A percentile compares a stretch with the other conserved stretches of the same genome.
Evolutionary conservation across 2,888 invertebrate genomes (phyloP).

Genomic region (Thereva nobilitata): DNA sequence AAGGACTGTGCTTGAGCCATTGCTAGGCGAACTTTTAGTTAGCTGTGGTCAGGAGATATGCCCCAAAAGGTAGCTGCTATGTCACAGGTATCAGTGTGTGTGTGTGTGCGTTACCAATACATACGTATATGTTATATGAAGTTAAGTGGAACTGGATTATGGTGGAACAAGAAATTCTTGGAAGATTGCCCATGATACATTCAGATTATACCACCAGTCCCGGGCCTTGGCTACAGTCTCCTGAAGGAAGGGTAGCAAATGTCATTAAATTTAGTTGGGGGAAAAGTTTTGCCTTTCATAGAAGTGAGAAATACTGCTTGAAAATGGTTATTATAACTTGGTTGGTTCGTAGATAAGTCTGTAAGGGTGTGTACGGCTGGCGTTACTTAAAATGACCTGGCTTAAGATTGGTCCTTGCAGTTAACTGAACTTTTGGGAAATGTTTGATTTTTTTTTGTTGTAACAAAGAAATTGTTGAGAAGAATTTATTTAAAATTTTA

Average conservation of each 20-base stretch:
- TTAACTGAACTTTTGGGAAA: too few relatives aligned
- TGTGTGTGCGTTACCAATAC: background rate
- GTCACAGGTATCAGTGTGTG: background rate
- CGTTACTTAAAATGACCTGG: background rate
- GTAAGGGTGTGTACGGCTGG: background rate
- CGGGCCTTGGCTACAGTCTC: conserved; percentile 2
- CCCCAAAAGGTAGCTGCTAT: background rate
- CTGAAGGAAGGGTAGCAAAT: conserved; percentile 14
- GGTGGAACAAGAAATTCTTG: background rate
- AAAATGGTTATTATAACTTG: conserved; percentile 1
- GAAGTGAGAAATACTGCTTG: conserved; percentile 4
- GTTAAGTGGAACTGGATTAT: background rate
- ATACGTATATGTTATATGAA: background rate
- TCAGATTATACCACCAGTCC: conserved; percentile 22
- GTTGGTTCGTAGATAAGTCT: conserved; percentile 8
- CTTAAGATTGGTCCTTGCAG: background rate
- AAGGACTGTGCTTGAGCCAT: too few relatives aligned
- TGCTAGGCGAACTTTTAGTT: background rate
- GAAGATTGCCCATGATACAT: conserved; percentile 22
- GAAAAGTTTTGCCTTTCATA: conserved; percentile 18
- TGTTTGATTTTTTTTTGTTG: too few relatives aligned
- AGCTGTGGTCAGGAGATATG: conserved; percentile 16
- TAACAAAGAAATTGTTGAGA: too few relatives aligned
- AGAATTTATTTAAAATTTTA: too few relatives aligned
- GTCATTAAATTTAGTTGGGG: conserved; percentile 26